These are phyloP conservation scores for Teleopsis dalmanni DNA, from an alignment of 1,140 invertebrate species.

Conservation along the genomic window DNA sequence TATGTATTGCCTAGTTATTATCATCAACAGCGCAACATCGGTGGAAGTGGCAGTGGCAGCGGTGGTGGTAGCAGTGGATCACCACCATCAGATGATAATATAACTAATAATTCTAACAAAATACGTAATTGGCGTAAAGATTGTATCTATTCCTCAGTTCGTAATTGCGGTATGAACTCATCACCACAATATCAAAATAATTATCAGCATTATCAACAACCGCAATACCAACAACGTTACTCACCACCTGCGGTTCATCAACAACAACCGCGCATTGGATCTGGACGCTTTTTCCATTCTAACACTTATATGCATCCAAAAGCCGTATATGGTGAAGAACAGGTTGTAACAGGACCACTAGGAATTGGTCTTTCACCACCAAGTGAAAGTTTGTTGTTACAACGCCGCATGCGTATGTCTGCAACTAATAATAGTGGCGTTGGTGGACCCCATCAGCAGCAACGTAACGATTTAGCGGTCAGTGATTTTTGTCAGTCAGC, in stretches of 20 bases:
- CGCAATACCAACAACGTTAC: constrained; percentile 8
- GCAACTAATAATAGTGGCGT: not conserved
- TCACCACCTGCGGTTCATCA: constrained; percentile 1
- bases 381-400: constrained; percentile 71
- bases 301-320: not conserved
- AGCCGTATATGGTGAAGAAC: not conserved
- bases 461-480: not conserved
- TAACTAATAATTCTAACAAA: constrained; percentile 5
- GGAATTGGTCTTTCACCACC: constrained; percentile 75
- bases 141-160: constrained; percentile 26
- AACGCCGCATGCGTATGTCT: constrained; percentile 53
- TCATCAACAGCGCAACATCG: constrained; percentile 6
- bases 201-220: constrained; percentile 14
- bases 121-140: constrained; percentile 41
- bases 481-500: constrained; percentile 35
- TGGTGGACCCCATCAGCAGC: not conserved
- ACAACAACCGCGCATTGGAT: constrained; percentile 11
- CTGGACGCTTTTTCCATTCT: constrained; percentile 10
- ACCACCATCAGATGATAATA: constrained; percentile 26
- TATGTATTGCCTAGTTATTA: not conserved
- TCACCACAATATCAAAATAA: constrained; percentile 4
- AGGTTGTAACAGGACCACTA: constrained; percentile 21
- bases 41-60: constrained; percentile 20
- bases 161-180: constrained; percentile 23
- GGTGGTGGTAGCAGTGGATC: constrained; percentile 26